Evolutionary conservation across 2,113 vertebrate genomes (phyloP).

Genomic region (Leucosticte australis): DNA sequence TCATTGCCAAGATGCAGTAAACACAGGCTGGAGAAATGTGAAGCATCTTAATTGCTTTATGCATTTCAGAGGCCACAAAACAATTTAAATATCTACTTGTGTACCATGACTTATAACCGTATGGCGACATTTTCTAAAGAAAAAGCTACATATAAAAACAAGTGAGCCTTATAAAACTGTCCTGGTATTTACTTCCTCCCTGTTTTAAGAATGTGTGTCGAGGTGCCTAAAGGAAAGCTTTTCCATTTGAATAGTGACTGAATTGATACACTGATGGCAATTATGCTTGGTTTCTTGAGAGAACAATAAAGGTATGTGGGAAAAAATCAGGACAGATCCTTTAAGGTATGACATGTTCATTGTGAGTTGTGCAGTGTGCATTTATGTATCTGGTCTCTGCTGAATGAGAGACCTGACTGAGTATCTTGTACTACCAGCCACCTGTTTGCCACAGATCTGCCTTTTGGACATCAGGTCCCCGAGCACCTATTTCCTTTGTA

Average conservation of each 20-base stretch:
- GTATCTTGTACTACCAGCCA: not conserved
- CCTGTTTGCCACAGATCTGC: not conserved
- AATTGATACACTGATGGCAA: not conserved
- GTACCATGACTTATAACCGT: not conserved
- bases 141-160: not conserved
- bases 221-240: not conserved
- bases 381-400: not conserved
- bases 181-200: not conserved
- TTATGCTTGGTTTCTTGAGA: not conserved
- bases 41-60: not conserved
- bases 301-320: not conserved
- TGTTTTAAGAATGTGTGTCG: not conserved
- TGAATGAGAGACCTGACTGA: not conserved
- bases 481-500: not conserved
- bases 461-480: not conserved
- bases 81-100: not conserved
- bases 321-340: not conserved
- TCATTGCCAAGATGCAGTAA: not conserved
- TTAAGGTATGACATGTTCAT: not conserved
- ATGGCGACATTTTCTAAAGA: not conserved
- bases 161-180: not conserved
- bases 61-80: not conserved
- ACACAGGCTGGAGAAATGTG: not conserved
- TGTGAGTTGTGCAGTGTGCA: not conserved
- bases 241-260: not conserved